phyloP scores from a whole-genome alignment of 2,888 invertebrate genomes.

The Notodonta dromedarius region DNA sequence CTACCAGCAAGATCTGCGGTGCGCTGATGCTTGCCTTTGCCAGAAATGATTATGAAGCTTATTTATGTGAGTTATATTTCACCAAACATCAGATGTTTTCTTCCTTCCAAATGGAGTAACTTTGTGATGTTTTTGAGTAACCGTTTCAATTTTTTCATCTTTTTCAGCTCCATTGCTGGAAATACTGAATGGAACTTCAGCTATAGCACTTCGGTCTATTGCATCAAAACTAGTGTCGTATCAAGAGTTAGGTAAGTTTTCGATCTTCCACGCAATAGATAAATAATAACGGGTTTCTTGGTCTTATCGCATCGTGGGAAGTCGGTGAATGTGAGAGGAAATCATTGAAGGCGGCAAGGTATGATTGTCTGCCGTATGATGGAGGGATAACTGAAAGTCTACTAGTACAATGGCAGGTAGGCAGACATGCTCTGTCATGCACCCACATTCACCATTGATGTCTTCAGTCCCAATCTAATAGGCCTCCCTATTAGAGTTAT shows the following conservation, averaged over 20 bases:
- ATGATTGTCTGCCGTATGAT: too few relatives aligned
- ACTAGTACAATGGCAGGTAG: too few relatives aligned
- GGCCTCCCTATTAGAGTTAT: too few relatives aligned
- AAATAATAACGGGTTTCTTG: too few relatives aligned
- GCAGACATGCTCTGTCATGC: too few relatives aligned
- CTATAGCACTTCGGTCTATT: conserved; percentile 89
- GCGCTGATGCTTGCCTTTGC: conserved; percentile 68
- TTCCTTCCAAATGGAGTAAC: neutral
- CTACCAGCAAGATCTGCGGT: conserved; percentile 70
- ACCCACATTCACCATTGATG: too few relatives aligned
- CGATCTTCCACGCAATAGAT: neutral
- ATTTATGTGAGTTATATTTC: conserved; percentile 55
- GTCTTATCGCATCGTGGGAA: too few relatives aligned
- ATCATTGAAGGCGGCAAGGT: too few relatives aligned
- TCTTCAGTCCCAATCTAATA: too few relatives aligned
- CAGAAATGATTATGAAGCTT: conserved; percentile 66
- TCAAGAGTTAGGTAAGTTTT: conserved; percentile 87
- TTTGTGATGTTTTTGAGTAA: neutral
- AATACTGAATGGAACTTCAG: conserved; percentile 88
- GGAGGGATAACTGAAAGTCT: too few relatives aligned
- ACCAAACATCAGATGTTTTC: neutral
- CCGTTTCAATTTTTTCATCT: conserved; percentile 3
- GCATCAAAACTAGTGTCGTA: conserved; percentile 89
- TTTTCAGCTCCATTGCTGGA: conserved; percentile 87
- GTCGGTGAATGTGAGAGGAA: too few relatives aligned